Evolutionary conservation across 2,113 vertebrate genomes (phyloP).

Genomic region (Lepus americanus): DNA sequence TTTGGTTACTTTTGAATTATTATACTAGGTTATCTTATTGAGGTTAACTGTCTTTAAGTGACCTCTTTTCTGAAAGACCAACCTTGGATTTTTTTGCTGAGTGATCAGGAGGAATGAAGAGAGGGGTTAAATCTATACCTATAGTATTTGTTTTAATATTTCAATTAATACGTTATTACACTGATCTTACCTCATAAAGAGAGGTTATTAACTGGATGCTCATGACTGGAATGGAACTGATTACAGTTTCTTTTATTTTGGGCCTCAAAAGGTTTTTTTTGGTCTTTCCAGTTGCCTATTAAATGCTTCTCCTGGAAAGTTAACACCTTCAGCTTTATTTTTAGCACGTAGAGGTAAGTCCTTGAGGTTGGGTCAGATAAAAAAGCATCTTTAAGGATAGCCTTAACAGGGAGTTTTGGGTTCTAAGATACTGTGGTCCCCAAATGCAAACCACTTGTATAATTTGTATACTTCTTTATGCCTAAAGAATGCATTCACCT

Average conservation of each 20-base stretch:
- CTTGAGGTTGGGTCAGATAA: not conserved
- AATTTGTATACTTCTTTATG: slow-evolving; percentile 56
- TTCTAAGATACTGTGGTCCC: slow-evolving; percentile 9
- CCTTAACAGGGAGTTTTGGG: not conserved
- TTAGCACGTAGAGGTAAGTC: not conserved
- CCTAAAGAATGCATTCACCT: slow-evolving; percentile 6
- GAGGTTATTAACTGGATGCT: slow-evolving; percentile 17
- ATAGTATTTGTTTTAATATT: slow-evolving; percentile 45
- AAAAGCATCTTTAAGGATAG: not conserved
- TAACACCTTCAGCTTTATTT: slow-evolving; percentile 28
- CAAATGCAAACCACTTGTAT: not conserved
- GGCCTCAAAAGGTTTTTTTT: not conserved
- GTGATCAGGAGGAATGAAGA: not conserved
- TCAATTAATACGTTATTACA: not conserved
- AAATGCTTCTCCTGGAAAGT: not conserved
- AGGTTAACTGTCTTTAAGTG: slow-evolving; percentile 62
- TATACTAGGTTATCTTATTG: slow-evolving; percentile 31
- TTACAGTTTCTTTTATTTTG: slow-evolving; percentile 56
- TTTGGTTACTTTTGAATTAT: slow-evolving; percentile 67
- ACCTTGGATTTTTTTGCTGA: slow-evolving; percentile 50
- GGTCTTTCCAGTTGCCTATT: not conserved
- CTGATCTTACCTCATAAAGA: not conserved
- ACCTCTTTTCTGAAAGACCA: slow-evolving; percentile 50
- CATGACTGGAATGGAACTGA: slow-evolving; percentile 7
- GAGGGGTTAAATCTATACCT: not conserved